These are phyloP conservation scores for Brachyistius frenatus DNA, from an alignment of 2,113 vertebrate species.

Conservation along the genomic window DNA sequence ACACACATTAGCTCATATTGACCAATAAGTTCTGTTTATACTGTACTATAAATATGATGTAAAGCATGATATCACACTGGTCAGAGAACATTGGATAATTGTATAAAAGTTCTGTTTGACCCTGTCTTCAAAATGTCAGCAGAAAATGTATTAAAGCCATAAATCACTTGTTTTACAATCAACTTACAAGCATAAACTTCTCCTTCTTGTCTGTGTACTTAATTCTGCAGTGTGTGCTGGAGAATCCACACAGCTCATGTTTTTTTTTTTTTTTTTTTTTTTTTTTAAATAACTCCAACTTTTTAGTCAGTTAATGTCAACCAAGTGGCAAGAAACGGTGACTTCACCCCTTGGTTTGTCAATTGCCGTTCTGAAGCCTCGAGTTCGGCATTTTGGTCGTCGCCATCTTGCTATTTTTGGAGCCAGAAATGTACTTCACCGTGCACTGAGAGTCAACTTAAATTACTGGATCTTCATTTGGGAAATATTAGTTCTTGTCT, in stretches of 20 bases:
- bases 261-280: neutral
- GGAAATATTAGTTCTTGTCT: too few relatives aligned
- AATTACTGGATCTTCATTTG: too few relatives aligned
- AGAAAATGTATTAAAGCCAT: slow-evolving; percentile 38
- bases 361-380: too few relatives aligned
- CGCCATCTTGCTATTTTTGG: too few relatives aligned
- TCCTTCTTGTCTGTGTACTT: neutral
- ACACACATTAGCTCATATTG: slow-evolving; percentile 2
- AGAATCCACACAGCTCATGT: neutral
- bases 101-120: neutral
- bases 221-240: neutral
- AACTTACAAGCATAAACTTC: neutral
- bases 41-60: slow-evolving; percentile 6
- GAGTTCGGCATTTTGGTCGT: too few relatives aligned
- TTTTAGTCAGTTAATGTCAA: too few relatives aligned
- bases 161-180: slow-evolving; percentile 7
- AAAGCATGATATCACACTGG: slow-evolving; percentile 3
- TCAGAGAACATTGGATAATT: slow-evolving; percentile 16
- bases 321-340: too few relatives aligned
- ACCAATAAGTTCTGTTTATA: neutral
- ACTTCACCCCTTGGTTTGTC: too few relatives aligned
- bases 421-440: too few relatives aligned
- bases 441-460: too few relatives aligned
- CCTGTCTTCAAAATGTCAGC: slow-evolving; percentile 2
- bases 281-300: neutral